These are phyloP conservation scores for Limonius californicus DNA, from an alignment of 1,140 invertebrate species.

Conservation along the genomic window DNA sequence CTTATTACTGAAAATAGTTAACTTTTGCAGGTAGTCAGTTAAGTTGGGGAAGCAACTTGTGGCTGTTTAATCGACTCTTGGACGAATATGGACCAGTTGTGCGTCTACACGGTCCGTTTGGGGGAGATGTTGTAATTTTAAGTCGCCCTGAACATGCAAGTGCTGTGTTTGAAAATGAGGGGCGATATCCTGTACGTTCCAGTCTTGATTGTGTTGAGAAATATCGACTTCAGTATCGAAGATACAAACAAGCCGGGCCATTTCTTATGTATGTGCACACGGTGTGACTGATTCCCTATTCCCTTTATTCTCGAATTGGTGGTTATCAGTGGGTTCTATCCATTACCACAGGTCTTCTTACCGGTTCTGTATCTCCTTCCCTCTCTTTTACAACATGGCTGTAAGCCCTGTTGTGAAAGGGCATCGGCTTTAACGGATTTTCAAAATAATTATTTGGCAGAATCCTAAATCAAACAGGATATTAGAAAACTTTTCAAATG, in stretches of 20 bases:
- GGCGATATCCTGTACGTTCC: constrained; percentile 54
- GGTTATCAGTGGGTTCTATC: too few species aligned
- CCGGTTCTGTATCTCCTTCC: too few species aligned
- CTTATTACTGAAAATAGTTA: background rate
- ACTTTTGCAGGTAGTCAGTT: constrained; percentile 38
- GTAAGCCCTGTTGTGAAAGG: too few species aligned
- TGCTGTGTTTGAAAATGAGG: constrained; percentile 57
- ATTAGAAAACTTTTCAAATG: too few species aligned
- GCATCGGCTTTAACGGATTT: too few species aligned
- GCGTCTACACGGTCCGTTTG: constrained; percentile 57
- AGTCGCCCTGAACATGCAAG: constrained; percentile 59
- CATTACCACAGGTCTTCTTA: too few species aligned
- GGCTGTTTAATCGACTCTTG: constrained; percentile 50
- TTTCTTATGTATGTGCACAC: constrained; percentile 55
- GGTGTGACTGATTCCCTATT: too few species aligned
- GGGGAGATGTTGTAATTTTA: constrained; percentile 57
- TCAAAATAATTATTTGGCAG: too few species aligned
- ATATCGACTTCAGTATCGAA: constrained; percentile 54
- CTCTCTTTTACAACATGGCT: too few species aligned
- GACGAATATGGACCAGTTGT: constrained; percentile 62
- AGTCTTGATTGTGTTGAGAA: constrained; percentile 59
- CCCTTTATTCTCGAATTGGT: too few species aligned
- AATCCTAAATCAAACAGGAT: too few species aligned
- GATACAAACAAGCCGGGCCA: constrained; percentile 52
- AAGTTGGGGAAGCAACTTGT: constrained; percentile 39